Conservation (phyloP, 2,888 invertebrate genomes). For the Callimorpha dominula region DNA sequence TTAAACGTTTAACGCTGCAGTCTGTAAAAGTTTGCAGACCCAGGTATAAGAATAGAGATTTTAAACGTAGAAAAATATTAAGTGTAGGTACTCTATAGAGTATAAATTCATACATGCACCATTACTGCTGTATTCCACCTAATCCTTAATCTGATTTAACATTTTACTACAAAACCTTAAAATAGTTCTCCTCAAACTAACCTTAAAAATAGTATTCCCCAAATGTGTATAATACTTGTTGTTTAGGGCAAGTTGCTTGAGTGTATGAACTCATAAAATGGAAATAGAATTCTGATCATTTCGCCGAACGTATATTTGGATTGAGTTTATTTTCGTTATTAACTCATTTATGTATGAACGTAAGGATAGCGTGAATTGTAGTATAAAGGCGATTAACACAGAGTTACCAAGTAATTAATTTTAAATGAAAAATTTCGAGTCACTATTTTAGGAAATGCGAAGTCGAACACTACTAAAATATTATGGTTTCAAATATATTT, state of each 20-base stretch:
- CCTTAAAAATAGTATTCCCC: not conserved
- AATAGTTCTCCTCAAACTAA: not conserved
- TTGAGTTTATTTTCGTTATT: constrained; percentile 53
- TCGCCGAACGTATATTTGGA: constrained; percentile 31
- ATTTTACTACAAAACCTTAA: not conserved
- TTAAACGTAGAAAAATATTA: too few relatives aligned
- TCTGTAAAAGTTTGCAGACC: too few relatives aligned
- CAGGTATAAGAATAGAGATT: too few relatives aligned
- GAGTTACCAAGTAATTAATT: not conserved
- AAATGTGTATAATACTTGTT: not conserved
- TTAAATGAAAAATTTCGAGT: not conserved
- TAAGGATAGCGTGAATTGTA: not conserved
- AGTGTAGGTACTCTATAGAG: not conserved
- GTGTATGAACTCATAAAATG: constrained; percentile 67
- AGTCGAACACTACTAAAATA: too few relatives aligned
- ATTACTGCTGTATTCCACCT: not conserved
- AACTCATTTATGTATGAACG: constrained; percentile 29
- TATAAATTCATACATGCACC: not conserved
- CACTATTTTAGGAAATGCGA: too few relatives aligned
- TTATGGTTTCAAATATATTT: not conserved
- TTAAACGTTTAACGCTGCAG: too few relatives aligned
- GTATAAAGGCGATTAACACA: not conserved
- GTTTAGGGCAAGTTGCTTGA: constrained; percentile 25
- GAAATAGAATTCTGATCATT: constrained; percentile 58
- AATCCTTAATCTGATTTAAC: not conserved